Base-by-base conservation (phyloP, 2,888 invertebrate species). In the Apamea anceps region DNA sequence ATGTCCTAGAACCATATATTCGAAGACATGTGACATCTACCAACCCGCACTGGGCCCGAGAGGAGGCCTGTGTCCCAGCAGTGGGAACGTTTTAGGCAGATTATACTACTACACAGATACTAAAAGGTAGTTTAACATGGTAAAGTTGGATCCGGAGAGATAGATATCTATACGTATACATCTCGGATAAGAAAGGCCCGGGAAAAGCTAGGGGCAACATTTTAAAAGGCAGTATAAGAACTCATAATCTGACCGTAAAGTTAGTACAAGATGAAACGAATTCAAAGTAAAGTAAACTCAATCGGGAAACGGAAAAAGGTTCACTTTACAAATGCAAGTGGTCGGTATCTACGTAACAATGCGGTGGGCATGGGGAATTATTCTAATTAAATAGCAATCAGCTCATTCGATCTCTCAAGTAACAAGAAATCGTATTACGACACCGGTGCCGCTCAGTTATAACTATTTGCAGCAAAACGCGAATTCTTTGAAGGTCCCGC, bases 361-460 rank as follows among this genome's bases (percentile, higher is more conserved):
- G 85, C 87, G n/a, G 71, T 79, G 76, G 70, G 75, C 80, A 82
- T 85, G 80, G 80, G 80, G 86, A 86, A 86, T 86, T 79, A 83
- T 81, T 85, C 66, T 84, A 87, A 87, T 83, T 83, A 81, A 62
- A 72, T 73, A 80, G 68, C 71, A 81, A 87, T 82, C 80, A 70
- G 77, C 73, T 77, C 72, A 80, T 88, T 82, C 65, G 78, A 83
- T 81, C 81, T 86, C 72, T 81, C 75, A 70, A 71, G 73, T 84
- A 80, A 75, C 81, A 75, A 77, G 85, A 85, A 77, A 81, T 85
- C 66, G 75, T 85, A 88, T 88, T 88, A 85, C 85, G 42, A 88
- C 80, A 80, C 81, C 66, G 54, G 45, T 63, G 62, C 71, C 54
- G 73, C 75, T 75, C 74, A 67, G 37, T 79, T 65, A 71, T 72